Evolutionary conservation across 1,140 invertebrate species (phyloP).

Genomic region (Planococcus citri): DNA sequence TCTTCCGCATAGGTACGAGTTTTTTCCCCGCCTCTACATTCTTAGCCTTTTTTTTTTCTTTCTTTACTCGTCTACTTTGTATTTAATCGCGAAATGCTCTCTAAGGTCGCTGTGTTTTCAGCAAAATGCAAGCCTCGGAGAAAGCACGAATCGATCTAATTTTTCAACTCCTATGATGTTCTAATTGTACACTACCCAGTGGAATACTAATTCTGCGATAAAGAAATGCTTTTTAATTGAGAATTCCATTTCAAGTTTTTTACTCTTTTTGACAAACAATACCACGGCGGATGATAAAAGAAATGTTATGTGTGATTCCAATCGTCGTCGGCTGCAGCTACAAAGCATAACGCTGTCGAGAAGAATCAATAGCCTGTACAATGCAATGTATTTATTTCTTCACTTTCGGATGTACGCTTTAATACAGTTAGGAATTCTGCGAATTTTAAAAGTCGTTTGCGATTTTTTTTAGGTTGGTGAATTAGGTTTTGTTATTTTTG

Average conservation of each 20-base stretch:
- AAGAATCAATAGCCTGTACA: neutral
- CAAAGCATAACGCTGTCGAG: neutral
- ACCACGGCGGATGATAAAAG: neutral
- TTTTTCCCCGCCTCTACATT: neutral
- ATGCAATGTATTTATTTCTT: constrained; percentile 2
- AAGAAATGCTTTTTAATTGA: neutral
- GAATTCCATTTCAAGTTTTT: neutral
- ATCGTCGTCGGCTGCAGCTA: neutral
- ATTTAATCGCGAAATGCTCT: neutral
- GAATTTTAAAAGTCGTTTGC: neutral
- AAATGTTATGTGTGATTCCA: constrained; percentile 7
- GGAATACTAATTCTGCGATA: neutral
- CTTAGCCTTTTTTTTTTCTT: neutral
- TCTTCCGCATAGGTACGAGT: neutral
- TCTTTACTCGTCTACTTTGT: too few species aligned
- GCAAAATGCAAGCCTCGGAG: neutral
- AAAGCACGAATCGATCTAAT: neutral
- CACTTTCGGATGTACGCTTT: neutral
- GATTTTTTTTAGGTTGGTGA: too few species aligned
- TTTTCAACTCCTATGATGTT: neutral
- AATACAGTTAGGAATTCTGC: neutral
- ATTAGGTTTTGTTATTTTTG: too few species aligned
- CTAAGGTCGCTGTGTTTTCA: neutral
- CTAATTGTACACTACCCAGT: neutral
- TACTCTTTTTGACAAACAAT: neutral